These are phyloP conservation scores for Mastacembelus armatus DNA, from an alignment of 2,797 vertebrate species.

Conservation along the genomic window DNA sequence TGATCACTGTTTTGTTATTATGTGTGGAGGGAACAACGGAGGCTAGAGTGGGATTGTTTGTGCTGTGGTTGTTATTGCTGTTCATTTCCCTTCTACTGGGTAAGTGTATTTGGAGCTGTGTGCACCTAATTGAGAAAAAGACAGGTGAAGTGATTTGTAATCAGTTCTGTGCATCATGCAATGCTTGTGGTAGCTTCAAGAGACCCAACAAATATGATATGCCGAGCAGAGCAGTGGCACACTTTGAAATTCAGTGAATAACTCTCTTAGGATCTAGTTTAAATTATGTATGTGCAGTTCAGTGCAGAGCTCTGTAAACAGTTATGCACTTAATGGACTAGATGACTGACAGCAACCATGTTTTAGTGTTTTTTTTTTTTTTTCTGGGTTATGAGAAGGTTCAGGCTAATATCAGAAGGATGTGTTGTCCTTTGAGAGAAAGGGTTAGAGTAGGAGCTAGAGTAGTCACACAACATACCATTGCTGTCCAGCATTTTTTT, in stretches of 20 bases:
- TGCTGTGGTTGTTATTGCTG: constrained; percentile 46
- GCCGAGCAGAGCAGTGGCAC: constrained; percentile 48
- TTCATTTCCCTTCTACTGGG: constrained; percentile 46
- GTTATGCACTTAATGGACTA: constrained; percentile 80
- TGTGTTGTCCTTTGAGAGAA: constrained; percentile 23
- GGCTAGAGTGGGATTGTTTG: constrained; percentile 19
- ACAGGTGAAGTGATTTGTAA: constrained; percentile 50
- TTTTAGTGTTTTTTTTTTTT: constrained; percentile 12
- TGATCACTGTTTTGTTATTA: constrained; percentile 61
- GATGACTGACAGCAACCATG: constrained; percentile 74
- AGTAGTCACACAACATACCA: not conserved
- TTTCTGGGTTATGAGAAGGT: constrained; percentile 33
- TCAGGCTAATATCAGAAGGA: constrained; percentile 23
- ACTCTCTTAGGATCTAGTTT: constrained; percentile 71
- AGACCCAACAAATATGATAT: constrained; percentile 53
- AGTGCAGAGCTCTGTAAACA: constrained; percentile 78
- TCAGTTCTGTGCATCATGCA: constrained; percentile 14
- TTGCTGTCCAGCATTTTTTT: constrained; percentile 8
- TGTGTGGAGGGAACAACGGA: constrained; percentile 21
- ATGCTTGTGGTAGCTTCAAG: constrained; percentile 37
- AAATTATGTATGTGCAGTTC: constrained; percentile 82
- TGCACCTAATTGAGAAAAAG: constrained; percentile 59
- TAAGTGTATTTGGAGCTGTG: constrained; percentile 34
- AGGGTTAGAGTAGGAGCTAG: not conserved
- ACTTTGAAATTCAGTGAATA: constrained; percentile 58